Evolutionary conservation across 2,113 vertebrate species (phyloP), one percentile per base, ranked within the genome.

Genomic region (Poecile atricapillus): DNA sequence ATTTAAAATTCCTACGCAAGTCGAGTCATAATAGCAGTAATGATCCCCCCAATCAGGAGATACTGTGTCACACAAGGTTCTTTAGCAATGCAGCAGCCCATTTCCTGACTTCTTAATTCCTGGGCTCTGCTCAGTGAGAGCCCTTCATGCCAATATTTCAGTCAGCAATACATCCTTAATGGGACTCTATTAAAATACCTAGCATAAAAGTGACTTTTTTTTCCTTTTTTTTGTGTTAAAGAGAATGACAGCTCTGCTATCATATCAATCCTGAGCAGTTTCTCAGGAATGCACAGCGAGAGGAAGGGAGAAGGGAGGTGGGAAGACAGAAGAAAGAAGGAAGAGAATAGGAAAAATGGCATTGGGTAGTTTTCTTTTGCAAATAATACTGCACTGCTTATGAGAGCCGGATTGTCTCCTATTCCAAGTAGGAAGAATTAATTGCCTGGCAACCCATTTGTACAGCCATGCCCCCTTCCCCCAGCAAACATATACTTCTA

Each of bases 21-120:
- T 97, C 97, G 97, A 98, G 98, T 98, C 98, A 98, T 98, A 98
- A 99, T 99, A 98, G 99, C 98, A 98, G 97, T 99, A 99, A 99
- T 99, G 98, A 99, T 98, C 98, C 99, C 98, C 98, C 98, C 98
- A 98, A 99, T 99, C 98, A 98, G 98, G 98, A 98, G 98, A 98
- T 98, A 98, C 98, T 98, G 98, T 98, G 98, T 98, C 97, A 98
- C 98, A 98, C 97, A 97, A 98, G 97, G 97, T 97, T 98, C 98
- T 98, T 98, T 98, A 97, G 97, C 97, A 98, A 97, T 97, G 98
- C 97, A 98, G 98, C 97, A 98, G 97, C 97, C 98, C 96, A 98
- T 98, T 98, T 98, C 98, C 98, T 98, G 98, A 98, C 98, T 98
- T 98, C 97, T 98, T 98, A 98, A 98, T 98, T 98, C 98, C 97